These are phyloP conservation scores for Notarius lentiginosus DNA, from an alignment of 2,113 vertebrate genomes.

Conservation along the genomic window DNA sequence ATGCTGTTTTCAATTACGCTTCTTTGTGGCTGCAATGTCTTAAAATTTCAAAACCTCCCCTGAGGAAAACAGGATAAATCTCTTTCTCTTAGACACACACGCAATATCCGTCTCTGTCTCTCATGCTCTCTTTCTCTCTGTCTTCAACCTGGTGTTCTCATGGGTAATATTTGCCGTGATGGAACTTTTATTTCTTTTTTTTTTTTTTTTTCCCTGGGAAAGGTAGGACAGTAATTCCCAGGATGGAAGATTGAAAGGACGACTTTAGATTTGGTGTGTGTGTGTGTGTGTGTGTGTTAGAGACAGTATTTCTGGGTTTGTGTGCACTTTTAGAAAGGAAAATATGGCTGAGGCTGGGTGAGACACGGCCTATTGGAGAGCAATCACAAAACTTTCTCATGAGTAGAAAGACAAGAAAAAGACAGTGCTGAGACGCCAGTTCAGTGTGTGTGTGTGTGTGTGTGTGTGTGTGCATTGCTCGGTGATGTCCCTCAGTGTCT, in stretches of 20 bases:
- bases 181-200: slow-evolving; percentile 45
- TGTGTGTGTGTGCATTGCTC: slow-evolving; percentile 21
- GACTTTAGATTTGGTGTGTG: slow-evolving; percentile 36
- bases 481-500: slow-evolving; percentile 10
- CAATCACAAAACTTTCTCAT: slow-evolving; percentile 18
- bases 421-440: background rate
- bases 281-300: background rate
- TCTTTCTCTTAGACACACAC: background rate
- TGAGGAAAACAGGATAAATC: slow-evolving; percentile 34
- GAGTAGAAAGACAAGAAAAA: slow-evolving; percentile 1
- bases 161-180: slow-evolving; percentile 48
- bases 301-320: slow-evolving; percentile 13
- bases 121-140: slow-evolving; percentile 28
- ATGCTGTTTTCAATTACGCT: slow-evolving; percentile 31
- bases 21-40: slow-evolving; percentile 19
- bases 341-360: slow-evolving; percentile 10
- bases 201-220: slow-evolving; percentile 33
- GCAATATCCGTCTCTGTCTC: slow-evolving; percentile 25
- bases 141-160: slow-evolving; percentile 23
- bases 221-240: slow-evolving; percentile 48
- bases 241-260: slow-evolving; percentile 40
- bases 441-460: slow-evolving; percentile 18
- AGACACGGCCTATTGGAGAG: background rate
- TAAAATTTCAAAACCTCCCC: slow-evolving; percentile 35
- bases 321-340: slow-evolving; percentile 4